Percentiles rank a stretch among this genome's conserved stretches.
Conservation (phyloP, 2,797 vertebrate species). For the Bryconaethiops microstoma region DNA sequence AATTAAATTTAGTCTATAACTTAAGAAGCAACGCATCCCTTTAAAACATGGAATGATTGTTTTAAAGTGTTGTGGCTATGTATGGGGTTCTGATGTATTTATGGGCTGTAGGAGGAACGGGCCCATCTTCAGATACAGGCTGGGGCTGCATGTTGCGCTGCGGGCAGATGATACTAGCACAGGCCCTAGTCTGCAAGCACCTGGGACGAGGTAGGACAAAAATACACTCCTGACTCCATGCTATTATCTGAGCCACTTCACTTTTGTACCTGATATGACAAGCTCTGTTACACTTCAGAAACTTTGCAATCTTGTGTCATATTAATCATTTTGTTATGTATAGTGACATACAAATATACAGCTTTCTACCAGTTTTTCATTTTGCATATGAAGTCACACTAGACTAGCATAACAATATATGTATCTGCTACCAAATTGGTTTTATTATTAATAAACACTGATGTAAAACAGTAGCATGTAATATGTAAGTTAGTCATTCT, state of each 20-base stretch:
- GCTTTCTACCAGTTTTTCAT: no score
- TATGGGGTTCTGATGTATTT: neutral
- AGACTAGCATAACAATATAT: no score
- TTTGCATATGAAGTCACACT: no score
- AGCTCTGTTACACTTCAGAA: neutral
- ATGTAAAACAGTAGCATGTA: no score
- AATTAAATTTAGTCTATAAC: neutral
- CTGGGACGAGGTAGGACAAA: conserved; percentile 79
- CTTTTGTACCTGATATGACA: neutral
- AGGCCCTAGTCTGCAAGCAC: conserved; percentile 84
- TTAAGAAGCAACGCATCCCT: neutral
- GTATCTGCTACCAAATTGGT: no score
- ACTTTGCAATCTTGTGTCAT: neutral
- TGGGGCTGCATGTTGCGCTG: conserved; percentile 91
- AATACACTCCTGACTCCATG: neutral
- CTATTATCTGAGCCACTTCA: neutral
- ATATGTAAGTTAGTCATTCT: no score
- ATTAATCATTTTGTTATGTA: neutral
- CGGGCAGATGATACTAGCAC: conserved; percentile 91
- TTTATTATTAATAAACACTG: no score
- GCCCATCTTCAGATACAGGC: conserved; percentile 84
- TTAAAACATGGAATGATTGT: no score
- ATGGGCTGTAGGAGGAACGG: conserved; percentile 78
- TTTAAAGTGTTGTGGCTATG: neutral
- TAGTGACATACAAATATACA: neutral